Base-by-base conservation (phyloP, 2,113 vertebrate species). In the Mustelus asterias region DNA sequence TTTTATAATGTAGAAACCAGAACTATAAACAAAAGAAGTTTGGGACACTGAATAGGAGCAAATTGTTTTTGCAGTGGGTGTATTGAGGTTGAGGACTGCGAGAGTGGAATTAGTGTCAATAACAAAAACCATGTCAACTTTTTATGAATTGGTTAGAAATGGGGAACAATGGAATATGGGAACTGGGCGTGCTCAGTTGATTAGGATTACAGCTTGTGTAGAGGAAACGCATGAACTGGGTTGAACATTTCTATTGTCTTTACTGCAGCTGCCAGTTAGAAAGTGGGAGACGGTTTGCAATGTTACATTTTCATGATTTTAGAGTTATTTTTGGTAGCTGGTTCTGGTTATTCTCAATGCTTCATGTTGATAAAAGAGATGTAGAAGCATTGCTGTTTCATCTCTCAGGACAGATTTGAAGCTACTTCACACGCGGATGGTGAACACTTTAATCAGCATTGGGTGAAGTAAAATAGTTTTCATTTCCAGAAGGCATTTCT, bases 291-390 rank as follows among this genome's bases (percentile, higher is more conserved):
- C 16, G 24, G 58, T n/a, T 90, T 8, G 18, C 88, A 18, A 29
- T 90, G 78, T 83, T 83, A 7, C 4, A 18, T 20, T 83, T 8
- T 41, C n/a, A 83, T 83, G 11, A 29, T 60, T 90, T 90, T 58
- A 16, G 44, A 3, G 54, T 63, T 63, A 90, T 18, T 90, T 90
- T 60, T 88, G 22, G 1, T 48, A 0, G 26, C 48, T 33, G 54
- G 54, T 90, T 90, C 88, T 90, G 88, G 88, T 90, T 60, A 16
- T 90, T 90, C 29, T 90, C 88, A 90, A 54, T n/a, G 29, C 29
- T 48, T 29, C 58, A n/a, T 90, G 29, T 90, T 90, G 29, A 60
- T 90, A 90, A 89, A 88, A 90, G 54, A 63, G 54, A 0, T 58
- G 44, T 26, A 41, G 26, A 88, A 54, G 3, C 85, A 29, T 58